Percentiles rank a stretch among this genome's conserved stretches.
Conservation (phyloP, 1,140 invertebrate species). For the Magallana ariakensis region DNA sequence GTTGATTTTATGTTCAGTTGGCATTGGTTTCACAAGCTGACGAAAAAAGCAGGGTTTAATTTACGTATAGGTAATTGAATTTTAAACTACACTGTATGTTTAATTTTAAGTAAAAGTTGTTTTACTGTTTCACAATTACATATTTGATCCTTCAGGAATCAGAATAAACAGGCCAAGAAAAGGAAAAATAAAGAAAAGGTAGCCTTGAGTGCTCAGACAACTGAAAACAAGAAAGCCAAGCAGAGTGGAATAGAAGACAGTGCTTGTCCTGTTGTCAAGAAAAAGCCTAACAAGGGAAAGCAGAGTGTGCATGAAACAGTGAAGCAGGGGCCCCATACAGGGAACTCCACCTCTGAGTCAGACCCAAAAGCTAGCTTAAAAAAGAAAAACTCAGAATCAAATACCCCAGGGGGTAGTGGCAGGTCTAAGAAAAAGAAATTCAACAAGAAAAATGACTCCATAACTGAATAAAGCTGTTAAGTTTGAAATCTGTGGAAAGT, state of each 20-base stretch:
- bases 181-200: slow-evolving; percentile 6
- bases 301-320: background rate
- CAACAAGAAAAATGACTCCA: background rate
- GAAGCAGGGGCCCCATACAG: background rate
- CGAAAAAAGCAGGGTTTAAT: no score
- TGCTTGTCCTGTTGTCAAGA: background rate
- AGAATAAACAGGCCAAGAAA: slow-evolving; percentile 3
- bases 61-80: no score
- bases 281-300: background rate
- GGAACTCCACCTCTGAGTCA: background rate
- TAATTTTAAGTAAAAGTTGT: no score
- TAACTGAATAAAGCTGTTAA: no score
- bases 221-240: slow-evolving; percentile 15
- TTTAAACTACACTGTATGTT: no score
- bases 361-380: background rate
- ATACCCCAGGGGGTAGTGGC: background rate
- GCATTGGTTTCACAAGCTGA: no score
- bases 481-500: no score
- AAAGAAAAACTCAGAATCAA: background rate
- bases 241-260: background rate
- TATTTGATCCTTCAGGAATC: background rate
- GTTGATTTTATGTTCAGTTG: no score
- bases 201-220: background rate
- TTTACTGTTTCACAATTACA: no score
- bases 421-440: slow-evolving; percentile 5